Base-by-base conservation (phyloP, 2,888 invertebrate genomes). In the Platycheirus rosarum region DNA sequence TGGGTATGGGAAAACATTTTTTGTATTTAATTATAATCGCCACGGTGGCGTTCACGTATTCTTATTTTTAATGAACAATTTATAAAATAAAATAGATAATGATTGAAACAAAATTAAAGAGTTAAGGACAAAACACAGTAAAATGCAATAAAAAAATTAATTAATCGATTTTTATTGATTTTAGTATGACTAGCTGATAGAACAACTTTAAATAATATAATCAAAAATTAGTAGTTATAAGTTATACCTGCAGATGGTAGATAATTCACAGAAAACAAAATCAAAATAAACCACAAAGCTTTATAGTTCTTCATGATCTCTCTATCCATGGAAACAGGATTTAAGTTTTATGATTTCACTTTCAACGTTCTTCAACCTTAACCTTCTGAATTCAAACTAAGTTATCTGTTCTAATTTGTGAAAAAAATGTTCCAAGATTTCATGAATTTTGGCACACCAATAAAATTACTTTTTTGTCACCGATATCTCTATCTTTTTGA, bases 351-450 rank as follows among this genome's bases (percentile, higher is more conserved):
- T 26, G 29, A 37, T 9, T 26, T 11, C 2, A 18, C 8, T 13
- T 9, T 9, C 49, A 37, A 40, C 8, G 53, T 18, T 62, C 40
- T 32, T 29, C 48, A 57, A 74, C 42, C 46, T 68, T 42, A 53
- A 63, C 46, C 55, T 44, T 49, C 63, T 32, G n/a, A 60, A 69
- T 48, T n/a, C 23, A 74, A 26, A 74, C 63, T 76, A 8, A 53
- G 26, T 55, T 55, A 9, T 11, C 3, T n/a, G 1, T 4, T 0
- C 9, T 29, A 16, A n/a, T 29, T 11, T 18, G 8, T 18, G 44
- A 7, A n/a, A 16, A 57, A 32, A 16, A n/a, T 26, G 18, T 42
- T 60, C 44, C n/a, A 44, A 7, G 35, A 26, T 40, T 14, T 55
- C 23, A 57, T 37, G 2, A 1, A 18, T 40, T 23, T 49, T 29